Percentiles rank a stretch among this genome's conserved stretches.
Conservation (phyloP, 2,888 invertebrate genomes). For the Metopia argyrocephala region DNA sequence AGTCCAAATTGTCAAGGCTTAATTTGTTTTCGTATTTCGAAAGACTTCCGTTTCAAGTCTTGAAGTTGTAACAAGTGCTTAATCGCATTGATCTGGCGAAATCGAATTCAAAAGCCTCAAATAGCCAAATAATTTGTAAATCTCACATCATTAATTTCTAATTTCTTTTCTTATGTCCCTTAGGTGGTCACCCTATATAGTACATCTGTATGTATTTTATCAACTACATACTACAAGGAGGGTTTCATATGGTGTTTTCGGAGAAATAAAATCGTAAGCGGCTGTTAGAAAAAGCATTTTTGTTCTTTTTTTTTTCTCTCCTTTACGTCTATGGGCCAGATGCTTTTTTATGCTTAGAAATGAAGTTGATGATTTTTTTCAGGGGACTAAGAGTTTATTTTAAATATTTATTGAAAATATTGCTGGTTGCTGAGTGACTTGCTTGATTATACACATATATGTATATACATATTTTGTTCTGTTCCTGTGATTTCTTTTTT, state of each 20-base stretch:
- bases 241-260: constrained; percentile 31
- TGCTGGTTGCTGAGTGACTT: constrained; percentile 26
- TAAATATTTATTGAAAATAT: constrained; percentile 6
- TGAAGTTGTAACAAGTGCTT: too few relatives aligned
- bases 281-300: constrained; percentile 55
- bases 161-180: constrained; percentile 3
- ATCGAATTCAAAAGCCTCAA: too few relatives aligned
- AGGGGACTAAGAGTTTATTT: constrained; percentile 12
- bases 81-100: too few relatives aligned
- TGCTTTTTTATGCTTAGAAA: constrained; percentile 40
- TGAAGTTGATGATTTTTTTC: constrained; percentile 16
- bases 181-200: too few relatives aligned
- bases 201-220: constrained; percentile 26
- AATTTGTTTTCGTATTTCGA: too few relatives aligned
- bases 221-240: constrained; percentile 47
- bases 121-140: too few relatives aligned
- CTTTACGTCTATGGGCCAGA: constrained; percentile 43
- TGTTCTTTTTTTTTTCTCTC: background rate
- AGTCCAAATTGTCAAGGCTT: too few relatives aligned
- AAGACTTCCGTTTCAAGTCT: too few relatives aligned
- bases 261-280: constrained; percentile 26
- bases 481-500: background rate
- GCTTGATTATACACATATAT: background rate
- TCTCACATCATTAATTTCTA: too few relatives aligned
- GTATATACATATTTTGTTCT: background rate